Conservation (phyloP, 2,113 vertebrate species). For the Chionodraco myersi region DNA sequence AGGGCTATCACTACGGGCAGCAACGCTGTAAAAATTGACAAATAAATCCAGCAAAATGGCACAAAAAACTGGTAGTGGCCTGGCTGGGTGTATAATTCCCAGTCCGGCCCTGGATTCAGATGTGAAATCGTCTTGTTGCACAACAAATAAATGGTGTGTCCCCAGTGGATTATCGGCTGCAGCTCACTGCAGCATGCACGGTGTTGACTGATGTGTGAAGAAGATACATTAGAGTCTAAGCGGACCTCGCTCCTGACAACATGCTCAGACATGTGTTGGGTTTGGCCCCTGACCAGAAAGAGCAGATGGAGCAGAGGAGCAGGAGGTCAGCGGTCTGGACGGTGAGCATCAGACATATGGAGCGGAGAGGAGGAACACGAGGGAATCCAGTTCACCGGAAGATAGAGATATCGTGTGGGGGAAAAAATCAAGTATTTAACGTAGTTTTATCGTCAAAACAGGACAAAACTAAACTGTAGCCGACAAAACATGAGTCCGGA, state of each 20-base stretch:
- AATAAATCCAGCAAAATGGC: too few relatives aligned
- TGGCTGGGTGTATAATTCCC: too few relatives aligned
- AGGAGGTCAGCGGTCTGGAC: conserved; percentile 66
- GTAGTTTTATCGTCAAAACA: background rate
- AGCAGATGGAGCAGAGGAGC: conserved; percentile 70
- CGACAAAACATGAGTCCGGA: conserved; percentile 40
- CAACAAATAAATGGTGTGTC: background rate
- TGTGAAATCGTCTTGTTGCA: background rate
- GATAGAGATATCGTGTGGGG: background rate
- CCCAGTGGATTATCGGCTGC: background rate
- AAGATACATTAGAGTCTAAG: conserved; percentile 18
- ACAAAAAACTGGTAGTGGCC: too few relatives aligned
- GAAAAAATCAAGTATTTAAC: background rate
- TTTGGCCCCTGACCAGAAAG: conserved; percentile 60
- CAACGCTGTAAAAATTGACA: too few relatives aligned
- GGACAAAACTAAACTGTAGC: background rate
- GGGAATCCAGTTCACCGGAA: background rate
- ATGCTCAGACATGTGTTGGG: conserved; percentile 64
- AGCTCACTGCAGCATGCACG: background rate
- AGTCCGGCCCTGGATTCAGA: background rate
- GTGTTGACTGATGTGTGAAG: conserved; percentile 16
- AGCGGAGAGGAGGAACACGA: conserved; percentile 10
- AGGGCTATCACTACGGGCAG: too few relatives aligned
- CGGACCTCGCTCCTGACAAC: conserved; percentile 42
- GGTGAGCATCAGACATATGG: conserved; percentile 66